Percentiles rank a stretch among this genome's conserved stretches.
These are phyloP conservation scores for Bergia puertoricense DNA, from an alignment of 92 coral and sea anemone species.

Conservation along the genomic window DNA sequence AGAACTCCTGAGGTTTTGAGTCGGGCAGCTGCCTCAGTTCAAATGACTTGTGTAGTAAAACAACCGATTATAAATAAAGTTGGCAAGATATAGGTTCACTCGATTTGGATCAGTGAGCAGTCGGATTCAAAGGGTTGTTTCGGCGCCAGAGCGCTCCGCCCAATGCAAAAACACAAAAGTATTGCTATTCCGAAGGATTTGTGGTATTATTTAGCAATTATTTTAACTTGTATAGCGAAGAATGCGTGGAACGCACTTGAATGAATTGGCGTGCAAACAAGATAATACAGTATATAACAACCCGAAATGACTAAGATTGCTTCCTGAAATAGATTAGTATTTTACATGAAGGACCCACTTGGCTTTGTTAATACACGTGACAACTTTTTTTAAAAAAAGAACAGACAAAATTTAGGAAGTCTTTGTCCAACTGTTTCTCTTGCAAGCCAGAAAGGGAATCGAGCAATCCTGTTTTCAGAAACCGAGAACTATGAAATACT, in stretches of 20 bases:
- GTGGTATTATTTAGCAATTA: constrained; percentile 35
- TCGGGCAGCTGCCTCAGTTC: constrained; percentile 3
- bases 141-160: constrained; percentile 47
- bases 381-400: background rate
- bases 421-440: background rate
- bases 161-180: constrained; percentile 26
- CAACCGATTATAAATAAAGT: constrained; percentile 4
- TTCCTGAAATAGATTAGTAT: constrained; percentile 30
- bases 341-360: background rate
- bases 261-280: constrained; percentile 34
- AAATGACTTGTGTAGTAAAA: background rate
- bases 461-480: background rate
- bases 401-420: no score
- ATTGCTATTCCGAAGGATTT: constrained; percentile 28
- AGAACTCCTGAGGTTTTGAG: background rate
- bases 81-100: constrained; percentile 18
- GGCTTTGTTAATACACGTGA: background rate
- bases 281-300: constrained; percentile 13
- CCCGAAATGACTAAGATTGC: constrained; percentile 27
- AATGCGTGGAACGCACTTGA: constrained; percentile 41
- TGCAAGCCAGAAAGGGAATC: background rate
- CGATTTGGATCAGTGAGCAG: constrained; percentile 36
- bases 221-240: constrained; percentile 29
- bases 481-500: background rate
- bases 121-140: constrained; percentile 1